phyloP scores from a whole-genome alignment of 2,113 vertebrate species.

The Gobiocypris rarus region DNA sequence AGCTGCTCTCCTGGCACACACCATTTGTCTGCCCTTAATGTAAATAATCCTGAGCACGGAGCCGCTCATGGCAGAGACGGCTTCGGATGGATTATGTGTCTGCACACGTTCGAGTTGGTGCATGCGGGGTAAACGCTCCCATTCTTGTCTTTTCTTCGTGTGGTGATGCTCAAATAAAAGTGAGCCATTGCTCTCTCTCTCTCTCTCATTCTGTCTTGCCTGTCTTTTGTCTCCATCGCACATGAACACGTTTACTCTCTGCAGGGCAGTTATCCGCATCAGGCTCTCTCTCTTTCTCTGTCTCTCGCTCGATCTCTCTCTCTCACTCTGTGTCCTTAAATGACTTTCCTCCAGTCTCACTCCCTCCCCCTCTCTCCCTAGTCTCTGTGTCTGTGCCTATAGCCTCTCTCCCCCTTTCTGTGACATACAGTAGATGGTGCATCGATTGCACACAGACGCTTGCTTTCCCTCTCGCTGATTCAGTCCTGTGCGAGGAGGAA shows the following conservation, averaged over 20 bases:
- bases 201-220: slow-evolving; percentile 31
- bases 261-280: slow-evolving; percentile 66
- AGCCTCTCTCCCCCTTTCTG: slow-evolving; percentile 63
- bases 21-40: slow-evolving; percentile 65
- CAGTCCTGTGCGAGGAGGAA: slow-evolving; percentile 61
- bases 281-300: slow-evolving; percentile 56
- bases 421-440: slow-evolving; percentile 77
- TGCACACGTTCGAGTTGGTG: slow-evolving; percentile 49
- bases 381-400: slow-evolving; percentile 74
- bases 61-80: slow-evolving; percentile 41
- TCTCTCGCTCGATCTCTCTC: slow-evolving; percentile 50
- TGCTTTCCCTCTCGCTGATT: slow-evolving; percentile 63
- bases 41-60: slow-evolving; percentile 59
- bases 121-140: slow-evolving; percentile 43
- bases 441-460: slow-evolving; percentile 74
- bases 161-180: slow-evolving; percentile 51
- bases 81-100: slow-evolving; percentile 60
- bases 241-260: slow-evolving; percentile 63
- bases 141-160: slow-evolving; percentile 20
- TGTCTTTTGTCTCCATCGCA: slow-evolving; percentile 61
- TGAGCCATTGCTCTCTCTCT: slow-evolving; percentile 51
- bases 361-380: slow-evolving; percentile 66
- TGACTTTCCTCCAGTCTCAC: slow-evolving; percentile 74
- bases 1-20: slow-evolving; percentile 74
- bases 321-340: slow-evolving; percentile 75